Evolutionary conservation across 2,888 invertebrate species (phyloP).

Genomic region (Erynnis tages): DNA sequence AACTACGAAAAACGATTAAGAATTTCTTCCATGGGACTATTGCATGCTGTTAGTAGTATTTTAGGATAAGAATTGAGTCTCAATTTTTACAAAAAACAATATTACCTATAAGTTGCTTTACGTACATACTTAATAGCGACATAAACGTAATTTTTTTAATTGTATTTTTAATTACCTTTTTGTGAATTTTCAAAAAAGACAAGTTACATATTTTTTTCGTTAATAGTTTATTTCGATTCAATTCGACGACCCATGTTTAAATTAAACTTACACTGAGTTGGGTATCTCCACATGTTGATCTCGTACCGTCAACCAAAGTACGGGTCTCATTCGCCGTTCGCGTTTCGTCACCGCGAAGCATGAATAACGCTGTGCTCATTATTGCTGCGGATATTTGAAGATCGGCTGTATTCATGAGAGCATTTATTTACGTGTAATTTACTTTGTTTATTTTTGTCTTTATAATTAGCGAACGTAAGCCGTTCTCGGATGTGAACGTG

Average conservation of each 20-base stretch:
- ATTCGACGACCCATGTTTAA: too few relatives aligned
- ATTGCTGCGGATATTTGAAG: conserved; percentile 54
- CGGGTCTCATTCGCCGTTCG: conserved; percentile 51
- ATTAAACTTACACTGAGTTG: too few relatives aligned
- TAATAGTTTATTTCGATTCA: too few relatives aligned
- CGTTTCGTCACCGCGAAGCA: conserved; percentile 51
- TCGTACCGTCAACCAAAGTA: conserved; percentile 47
- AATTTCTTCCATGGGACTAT: neutral
- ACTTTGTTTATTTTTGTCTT: conserved; percentile 23
- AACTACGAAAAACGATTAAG: conserved; percentile 21
- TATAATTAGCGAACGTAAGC: conserved; percentile 14
- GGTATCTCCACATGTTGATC: conserved; percentile 46
- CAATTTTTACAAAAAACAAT: too few relatives aligned
- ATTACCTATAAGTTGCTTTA: too few relatives aligned
- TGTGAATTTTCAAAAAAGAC: too few relatives aligned
- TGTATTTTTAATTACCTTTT: too few relatives aligned
- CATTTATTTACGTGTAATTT: conserved; percentile 34
- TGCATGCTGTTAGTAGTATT: neutral
- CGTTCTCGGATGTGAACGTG: neutral
- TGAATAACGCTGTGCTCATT: conserved; percentile 63
- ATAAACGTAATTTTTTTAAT: too few relatives aligned
- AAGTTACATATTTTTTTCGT: too few relatives aligned
- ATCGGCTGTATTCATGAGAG: conserved; percentile 58
- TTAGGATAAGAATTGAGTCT: too few relatives aligned
- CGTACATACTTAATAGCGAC: too few relatives aligned